phyloP scores from a whole-genome alignment of 2,113 vertebrate genomes.

The Guaruba guarouba region DNA sequence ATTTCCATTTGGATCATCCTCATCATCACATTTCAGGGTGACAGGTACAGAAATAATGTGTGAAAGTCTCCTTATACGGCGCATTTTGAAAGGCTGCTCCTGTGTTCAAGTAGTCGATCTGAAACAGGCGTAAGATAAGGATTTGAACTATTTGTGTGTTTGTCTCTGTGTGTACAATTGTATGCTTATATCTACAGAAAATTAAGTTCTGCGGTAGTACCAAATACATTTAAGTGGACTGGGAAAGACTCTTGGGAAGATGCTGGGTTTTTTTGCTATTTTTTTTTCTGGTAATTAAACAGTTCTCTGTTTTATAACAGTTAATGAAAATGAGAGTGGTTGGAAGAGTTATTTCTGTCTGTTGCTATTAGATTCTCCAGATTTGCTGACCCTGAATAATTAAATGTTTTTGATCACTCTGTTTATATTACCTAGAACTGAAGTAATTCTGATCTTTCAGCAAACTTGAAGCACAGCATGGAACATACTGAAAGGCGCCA shows the following conservation, averaged over 20 bases:
- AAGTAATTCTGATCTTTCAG: constrained; percentile 72
- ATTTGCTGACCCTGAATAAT: constrained; percentile 61
- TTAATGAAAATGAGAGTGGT: constrained; percentile 46
- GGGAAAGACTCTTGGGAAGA: constrained; percentile 55
- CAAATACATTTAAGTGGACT: constrained; percentile 27
- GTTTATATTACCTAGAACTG: constrained; percentile 69
- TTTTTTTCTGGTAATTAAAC: constrained; percentile 65
- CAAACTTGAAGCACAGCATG: constrained; percentile 68
- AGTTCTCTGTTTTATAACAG: constrained; percentile 46
- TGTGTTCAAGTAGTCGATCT: constrained; percentile 19
- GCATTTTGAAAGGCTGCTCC: constrained; percentile 57
- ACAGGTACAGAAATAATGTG: constrained; percentile 68
- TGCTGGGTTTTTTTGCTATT: constrained; percentile 32
- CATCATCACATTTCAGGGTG: constrained; percentile 67
- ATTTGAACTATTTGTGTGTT: constrained; percentile 6
- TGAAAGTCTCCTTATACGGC: constrained; percentile 39
- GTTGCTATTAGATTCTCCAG: constrained; percentile 42
- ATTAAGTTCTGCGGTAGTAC: constrained; percentile 40
- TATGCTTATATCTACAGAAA: not conserved
- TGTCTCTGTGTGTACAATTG: not conserved
- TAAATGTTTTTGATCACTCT: constrained; percentile 66
- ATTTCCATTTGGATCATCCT: constrained; percentile 68
- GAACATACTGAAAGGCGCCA: constrained; percentile 69
- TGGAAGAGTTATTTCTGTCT: constrained; percentile 62
- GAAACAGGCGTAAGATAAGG: not conserved